phyloP scores from a whole-genome alignment of 2,888 invertebrate species.

The Mycalesis mineus region DNA sequence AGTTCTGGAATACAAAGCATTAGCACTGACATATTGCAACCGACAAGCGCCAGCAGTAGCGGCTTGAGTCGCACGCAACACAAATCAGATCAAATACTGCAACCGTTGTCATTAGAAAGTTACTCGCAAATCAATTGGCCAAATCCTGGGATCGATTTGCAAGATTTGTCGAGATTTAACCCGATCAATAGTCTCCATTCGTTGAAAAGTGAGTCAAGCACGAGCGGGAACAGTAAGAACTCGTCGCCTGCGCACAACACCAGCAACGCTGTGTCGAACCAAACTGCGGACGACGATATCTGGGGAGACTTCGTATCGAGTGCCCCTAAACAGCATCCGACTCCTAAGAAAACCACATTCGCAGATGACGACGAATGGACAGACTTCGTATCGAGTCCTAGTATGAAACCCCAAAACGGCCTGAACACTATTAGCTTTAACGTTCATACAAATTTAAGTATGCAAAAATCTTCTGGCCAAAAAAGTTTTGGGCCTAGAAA shows the following conservation, averaged over 20 bases:
- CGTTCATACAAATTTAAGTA: constrained; percentile 64
- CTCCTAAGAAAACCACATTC: constrained; percentile 48
- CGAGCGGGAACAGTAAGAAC: constrained; percentile 51
- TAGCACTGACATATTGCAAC: constrained; percentile 48
- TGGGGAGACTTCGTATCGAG: constrained; percentile 81
- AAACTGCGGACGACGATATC: constrained; percentile 71
- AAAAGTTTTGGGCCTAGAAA: constrained; percentile 48
- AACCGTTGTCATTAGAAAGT: constrained; percentile 69
- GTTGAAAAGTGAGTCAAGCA: constrained; percentile 57
- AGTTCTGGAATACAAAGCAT: constrained; percentile 38
- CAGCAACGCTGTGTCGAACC: constrained; percentile 39
- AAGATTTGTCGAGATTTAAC: constrained; percentile 71
- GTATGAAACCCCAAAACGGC: constrained; percentile 63
- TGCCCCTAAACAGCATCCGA: constrained; percentile 52
- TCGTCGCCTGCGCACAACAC: constrained; percentile 56
- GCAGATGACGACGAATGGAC: constrained; percentile 73
- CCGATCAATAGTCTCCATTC: constrained; percentile 70
- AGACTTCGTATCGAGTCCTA: constrained; percentile 70
- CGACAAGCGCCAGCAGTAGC: constrained; percentile 39
- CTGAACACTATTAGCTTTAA: constrained; percentile 71
- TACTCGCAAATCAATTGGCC: constrained; percentile 81
- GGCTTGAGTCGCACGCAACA: constrained; percentile 42
- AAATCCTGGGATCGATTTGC: constrained; percentile 77
- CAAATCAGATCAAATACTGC: constrained; percentile 65
- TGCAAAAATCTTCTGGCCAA: constrained; percentile 50